phyloP scores from a whole-genome alignment of 2,888 invertebrate species.

The Harpalus rubripes region DNA sequence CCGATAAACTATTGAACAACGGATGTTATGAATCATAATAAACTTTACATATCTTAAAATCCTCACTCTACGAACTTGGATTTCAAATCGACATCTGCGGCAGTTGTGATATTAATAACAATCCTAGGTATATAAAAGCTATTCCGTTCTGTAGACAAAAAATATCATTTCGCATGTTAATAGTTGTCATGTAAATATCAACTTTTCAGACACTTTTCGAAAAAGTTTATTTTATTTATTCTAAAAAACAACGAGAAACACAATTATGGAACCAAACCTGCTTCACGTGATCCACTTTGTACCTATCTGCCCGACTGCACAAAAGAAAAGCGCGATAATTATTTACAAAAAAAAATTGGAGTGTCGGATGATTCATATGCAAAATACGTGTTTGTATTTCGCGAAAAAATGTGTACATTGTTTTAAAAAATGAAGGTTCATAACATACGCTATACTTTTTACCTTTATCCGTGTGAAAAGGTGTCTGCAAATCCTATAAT shows the following conservation, averaged over 20 bases:
- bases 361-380: neutral
- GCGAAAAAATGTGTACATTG: neutral
- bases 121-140: too few relatives aligned
- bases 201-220: too few relatives aligned
- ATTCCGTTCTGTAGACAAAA: too few relatives aligned
- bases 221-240: too few relatives aligned
- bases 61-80: too few relatives aligned
- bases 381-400: slow-evolving; percentile 1
- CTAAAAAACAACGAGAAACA: neutral
- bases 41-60: too few relatives aligned
- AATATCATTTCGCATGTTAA: too few relatives aligned
- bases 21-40: too few relatives aligned
- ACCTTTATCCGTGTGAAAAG: slow-evolving; percentile 31
- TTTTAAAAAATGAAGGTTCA: slow-evolving; percentile 6
- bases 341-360: neutral
- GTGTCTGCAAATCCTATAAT: slow-evolving; percentile 32
- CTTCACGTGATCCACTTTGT: neutral
- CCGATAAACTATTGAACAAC: too few relatives aligned
- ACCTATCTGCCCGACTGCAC: neutral
- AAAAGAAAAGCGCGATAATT: neutral
- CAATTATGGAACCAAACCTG: neutral
- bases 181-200: too few relatives aligned
- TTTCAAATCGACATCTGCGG: too few relatives aligned
- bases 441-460: slow-evolving; percentile 24
- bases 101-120: too few relatives aligned